These are phyloP conservation scores for Eriocheir sinensis DNA, from an alignment of 1,140 invertebrate species.

Conservation along the genomic window DNA sequence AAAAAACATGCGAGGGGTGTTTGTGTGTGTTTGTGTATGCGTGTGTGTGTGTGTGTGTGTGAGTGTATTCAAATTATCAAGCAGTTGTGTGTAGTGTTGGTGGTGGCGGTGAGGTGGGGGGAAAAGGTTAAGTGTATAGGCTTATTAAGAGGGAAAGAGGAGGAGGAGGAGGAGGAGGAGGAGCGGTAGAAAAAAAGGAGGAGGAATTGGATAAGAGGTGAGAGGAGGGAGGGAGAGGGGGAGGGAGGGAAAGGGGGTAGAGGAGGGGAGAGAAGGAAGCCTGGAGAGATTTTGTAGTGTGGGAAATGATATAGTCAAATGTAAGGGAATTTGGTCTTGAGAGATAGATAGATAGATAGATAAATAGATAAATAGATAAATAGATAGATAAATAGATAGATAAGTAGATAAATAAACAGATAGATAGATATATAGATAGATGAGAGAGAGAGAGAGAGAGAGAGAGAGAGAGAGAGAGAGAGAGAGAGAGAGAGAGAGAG, in stretches of 20 bases:
- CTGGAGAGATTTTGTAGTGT: neutral
- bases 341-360: neutral
- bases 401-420: neutral
- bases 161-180: neutral
- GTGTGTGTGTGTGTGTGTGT: neutral
- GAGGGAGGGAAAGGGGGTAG: neutral
- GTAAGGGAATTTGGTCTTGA: neutral
- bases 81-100: neutral
- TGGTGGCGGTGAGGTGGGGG: neutral
- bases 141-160: neutral
- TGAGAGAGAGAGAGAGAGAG: neutral
- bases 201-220: neutral
- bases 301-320: neutral
- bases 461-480: neutral
- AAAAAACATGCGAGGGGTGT: neutral
- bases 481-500: neutral
- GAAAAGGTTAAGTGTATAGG: neutral
- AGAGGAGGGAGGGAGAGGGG: neutral
- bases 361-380: neutral
- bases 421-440: neutral
- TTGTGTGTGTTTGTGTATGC: neutral
- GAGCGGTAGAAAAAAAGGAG: neutral
- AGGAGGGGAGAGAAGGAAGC: neutral
- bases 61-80: constrained; percentile 9
- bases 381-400: neutral